Percentiles rank a stretch among this genome's conserved stretches.
These are phyloP conservation scores for Spinus pinus DNA, from an alignment of 2,797 vertebrate species.

Conservation along the genomic window DNA sequence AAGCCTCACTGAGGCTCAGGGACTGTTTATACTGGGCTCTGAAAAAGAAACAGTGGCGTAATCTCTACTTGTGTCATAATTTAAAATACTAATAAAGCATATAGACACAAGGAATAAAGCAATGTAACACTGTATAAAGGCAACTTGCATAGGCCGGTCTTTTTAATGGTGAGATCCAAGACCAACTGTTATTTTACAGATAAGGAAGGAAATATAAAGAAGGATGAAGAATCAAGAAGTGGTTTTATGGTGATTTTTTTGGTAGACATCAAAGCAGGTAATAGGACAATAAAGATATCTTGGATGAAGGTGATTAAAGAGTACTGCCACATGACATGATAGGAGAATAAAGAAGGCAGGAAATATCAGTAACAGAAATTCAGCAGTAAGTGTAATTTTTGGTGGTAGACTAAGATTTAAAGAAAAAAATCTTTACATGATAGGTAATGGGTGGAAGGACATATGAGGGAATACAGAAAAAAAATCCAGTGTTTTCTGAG, in stretches of 20 bases:
- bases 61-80: background rate
- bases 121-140: background rate
- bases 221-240: background rate
- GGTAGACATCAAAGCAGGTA: background rate
- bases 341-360: background rate
- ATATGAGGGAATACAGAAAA: background rate
- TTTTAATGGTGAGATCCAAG: background rate
- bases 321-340: background rate
- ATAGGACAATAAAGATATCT: background rate
- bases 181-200: background rate
- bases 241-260: background rate
- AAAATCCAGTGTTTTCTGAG: background rate
- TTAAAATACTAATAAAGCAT: background rate
- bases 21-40: background rate
- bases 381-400: background rate
- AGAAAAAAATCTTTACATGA: background rate
- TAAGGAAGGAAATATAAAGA: background rate
- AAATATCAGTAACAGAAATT: background rate
- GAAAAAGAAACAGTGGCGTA: background rate
- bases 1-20: background rate
- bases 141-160: background rate
- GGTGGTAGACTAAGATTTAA: background rate
- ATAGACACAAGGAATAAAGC: background rate
- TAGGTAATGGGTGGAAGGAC: background rate
- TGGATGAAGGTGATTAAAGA: background rate